Base-by-base conservation (phyloP, 2,888 invertebrate species). In the Sycophila texana region DNA sequence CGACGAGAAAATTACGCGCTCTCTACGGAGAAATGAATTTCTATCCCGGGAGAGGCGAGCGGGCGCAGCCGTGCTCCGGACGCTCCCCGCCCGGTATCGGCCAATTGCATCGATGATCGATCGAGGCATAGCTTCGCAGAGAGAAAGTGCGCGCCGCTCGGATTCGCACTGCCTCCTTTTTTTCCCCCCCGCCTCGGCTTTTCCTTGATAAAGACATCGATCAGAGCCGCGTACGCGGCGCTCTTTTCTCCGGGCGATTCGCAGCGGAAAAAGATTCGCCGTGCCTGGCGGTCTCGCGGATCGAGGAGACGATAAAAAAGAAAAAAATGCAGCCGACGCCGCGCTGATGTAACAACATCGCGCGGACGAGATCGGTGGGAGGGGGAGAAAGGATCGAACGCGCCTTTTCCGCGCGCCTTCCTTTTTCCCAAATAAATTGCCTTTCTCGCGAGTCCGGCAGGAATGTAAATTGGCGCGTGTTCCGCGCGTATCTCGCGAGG, bases 131-230 rank as follows among this genome's bases (percentile, higher is more conserved):
- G 74, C 78, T 39, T 72, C 71, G 60, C 66, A 71, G 66, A 72
- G 79, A 74, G 79, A 79, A 79, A 79, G 79, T 79, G 47, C 70
- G 58, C 60, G 65, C 49, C 20, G 66, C 55, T n/a, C 67, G 55
- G 53, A 12, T 30, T 47, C 55, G 22, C 13, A 22, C 66, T 22
- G 20, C 58, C 39, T n/a, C 58, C 26, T 72, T 70, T 73, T 65
- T 58, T 39, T 70, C 71, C 39, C 71, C 39, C 39, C 39, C 39
- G 10, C 26, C 39, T 39, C 39, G 10, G 47, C 74, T 66, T 77
- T 67, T 74, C 71, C 60, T 74, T 74, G 74, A 80, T 77, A 77
- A 76, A 80, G 80, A 80, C 80, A 80, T 80, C 51, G 76, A 76
- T 75, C 74, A 65, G 47, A n/a, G 16, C 53, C 53, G 53, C 60